phyloP scores from a whole-genome alignment of 2,888 invertebrate genomes.

The Drosophila macrothrix region DNA sequence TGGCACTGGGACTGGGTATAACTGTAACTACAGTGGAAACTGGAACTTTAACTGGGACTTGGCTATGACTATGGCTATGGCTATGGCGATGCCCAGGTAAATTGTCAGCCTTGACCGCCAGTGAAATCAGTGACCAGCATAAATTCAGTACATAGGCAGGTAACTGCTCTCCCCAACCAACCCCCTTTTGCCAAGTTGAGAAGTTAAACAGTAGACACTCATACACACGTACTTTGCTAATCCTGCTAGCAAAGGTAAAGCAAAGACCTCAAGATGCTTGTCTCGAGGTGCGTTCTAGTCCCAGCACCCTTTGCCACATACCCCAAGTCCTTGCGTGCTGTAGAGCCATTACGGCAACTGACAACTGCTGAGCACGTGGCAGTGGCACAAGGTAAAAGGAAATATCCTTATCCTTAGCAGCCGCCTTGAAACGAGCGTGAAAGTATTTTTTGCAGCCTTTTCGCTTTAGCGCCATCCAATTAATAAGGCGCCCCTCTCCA shows the following conservation, averaged over 20 bases:
- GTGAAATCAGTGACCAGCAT: conserved; percentile 66
- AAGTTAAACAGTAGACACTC: conserved; percentile 28
- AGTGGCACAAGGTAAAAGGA: conserved; percentile 49
- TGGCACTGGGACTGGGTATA: conserved; percentile 15
- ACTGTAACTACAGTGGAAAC: conserved; percentile 9
- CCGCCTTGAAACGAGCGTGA: conserved; percentile 78
- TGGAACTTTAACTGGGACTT: conserved; percentile 12
- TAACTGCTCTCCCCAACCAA: conserved; percentile 25
- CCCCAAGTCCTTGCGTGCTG: conserved; percentile 56
- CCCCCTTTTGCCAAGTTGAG: conserved; percentile 23
- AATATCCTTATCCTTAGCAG: conserved; percentile 57
- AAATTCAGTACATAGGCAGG: conserved; percentile 43
- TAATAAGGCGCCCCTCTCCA: conserved; percentile 54
- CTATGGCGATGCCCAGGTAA: conserved; percentile 50
- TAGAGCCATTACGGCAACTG: conserved; percentile 60
- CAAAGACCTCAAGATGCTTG: conserved; percentile 75
- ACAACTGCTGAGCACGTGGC: conserved; percentile 56
- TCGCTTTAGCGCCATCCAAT: conserved; percentile 69
- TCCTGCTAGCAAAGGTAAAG: conserved; percentile 36
- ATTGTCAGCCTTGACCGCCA: conserved; percentile 72
- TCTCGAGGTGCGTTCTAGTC: conserved; percentile 48
- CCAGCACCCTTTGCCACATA: background rate
- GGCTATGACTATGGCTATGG: conserved; percentile 7
- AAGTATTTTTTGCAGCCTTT: conserved; percentile 73
- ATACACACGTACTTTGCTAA: conserved; percentile 46